phyloP scores from a whole-genome alignment of 2,113 vertebrate genomes.

The Lethenteron reissneri region DNA sequence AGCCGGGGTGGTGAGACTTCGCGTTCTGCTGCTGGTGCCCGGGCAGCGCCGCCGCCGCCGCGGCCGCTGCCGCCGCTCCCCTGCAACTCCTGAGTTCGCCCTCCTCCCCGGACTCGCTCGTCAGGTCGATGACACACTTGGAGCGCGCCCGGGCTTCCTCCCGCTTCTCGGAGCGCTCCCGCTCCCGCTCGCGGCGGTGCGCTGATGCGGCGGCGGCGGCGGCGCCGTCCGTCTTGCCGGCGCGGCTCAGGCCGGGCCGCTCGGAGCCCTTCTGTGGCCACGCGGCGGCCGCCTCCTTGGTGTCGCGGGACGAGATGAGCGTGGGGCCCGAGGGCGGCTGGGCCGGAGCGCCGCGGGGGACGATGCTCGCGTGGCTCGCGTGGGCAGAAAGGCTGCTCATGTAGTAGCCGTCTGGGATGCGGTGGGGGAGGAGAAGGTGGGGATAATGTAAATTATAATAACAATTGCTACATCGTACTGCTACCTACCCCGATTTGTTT shows the following conservation, averaged over 20 bases:
- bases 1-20: too few species aligned
- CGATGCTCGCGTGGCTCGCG: background rate
- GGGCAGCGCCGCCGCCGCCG: too few species aligned
- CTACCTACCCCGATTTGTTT: too few species aligned
- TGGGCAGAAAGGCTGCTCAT: background rate
- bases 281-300: background rate
- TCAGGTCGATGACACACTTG: background rate
- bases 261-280: background rate
- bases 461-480: too few species aligned
- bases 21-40: too few species aligned
- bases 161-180: conserved; percentile 6
- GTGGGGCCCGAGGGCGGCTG: background rate
- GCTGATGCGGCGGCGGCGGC: background rate
- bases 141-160: background rate
- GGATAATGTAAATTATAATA: too few species aligned
- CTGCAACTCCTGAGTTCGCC: background rate
- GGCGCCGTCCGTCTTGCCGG: conserved; percentile 4
- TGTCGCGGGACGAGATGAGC: too few species aligned
- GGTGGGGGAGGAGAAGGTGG: too few species aligned
- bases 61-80: too few species aligned
- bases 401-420: background rate
- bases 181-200: background rate
- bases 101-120: background rate
- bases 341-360: background rate
- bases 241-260: background rate